Evolutionary conservation across 2,797 vertebrate species (phyloP).

Genomic region (Lacerta bilineata): DNA sequence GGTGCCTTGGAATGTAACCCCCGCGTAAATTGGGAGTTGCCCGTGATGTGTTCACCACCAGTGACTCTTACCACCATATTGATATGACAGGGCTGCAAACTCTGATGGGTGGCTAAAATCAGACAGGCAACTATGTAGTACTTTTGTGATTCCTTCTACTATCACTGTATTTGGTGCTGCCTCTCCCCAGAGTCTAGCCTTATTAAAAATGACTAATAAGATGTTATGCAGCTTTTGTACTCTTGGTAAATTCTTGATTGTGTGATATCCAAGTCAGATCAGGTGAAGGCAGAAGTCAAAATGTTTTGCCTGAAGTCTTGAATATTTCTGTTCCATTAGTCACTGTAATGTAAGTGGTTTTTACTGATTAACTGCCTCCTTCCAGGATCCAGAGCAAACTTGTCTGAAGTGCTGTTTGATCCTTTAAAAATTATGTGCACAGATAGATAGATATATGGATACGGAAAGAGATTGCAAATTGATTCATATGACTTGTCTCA

Average conservation of each 20-base stretch:
- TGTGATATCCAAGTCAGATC: background rate
- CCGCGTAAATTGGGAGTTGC: too few relatives aligned
- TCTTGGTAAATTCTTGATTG: constrained; percentile 12
- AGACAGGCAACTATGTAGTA: constrained; percentile 47
- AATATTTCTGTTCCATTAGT: too few relatives aligned
- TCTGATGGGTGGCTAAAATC: constrained; percentile 52
- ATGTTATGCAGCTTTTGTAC: constrained; percentile 17
- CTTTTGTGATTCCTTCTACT: constrained; percentile 48
- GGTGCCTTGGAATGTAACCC: too few relatives aligned
- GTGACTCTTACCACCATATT: constrained; percentile 24
- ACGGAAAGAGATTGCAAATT: constrained; percentile 56
- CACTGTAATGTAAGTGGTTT: background rate
- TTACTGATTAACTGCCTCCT: too few relatives aligned
- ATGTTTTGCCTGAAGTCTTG: too few relatives aligned
- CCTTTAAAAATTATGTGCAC: too few relatives aligned
- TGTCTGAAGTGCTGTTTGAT: background rate
- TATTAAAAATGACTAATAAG: constrained; percentile 11
- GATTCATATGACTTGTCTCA: constrained; percentile 68
- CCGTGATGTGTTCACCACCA: constrained; percentile 7
- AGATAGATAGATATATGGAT: too few relatives aligned
- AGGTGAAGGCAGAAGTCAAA: background rate
- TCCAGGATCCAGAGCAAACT: background rate
- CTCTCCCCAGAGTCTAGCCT: background rate
- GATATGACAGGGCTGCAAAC: constrained; percentile 28
- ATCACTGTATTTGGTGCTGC: constrained; percentile 49